Conservation (phyloP, 2,888 invertebrate species). For the Eupithecia subumbrata region DNA sequence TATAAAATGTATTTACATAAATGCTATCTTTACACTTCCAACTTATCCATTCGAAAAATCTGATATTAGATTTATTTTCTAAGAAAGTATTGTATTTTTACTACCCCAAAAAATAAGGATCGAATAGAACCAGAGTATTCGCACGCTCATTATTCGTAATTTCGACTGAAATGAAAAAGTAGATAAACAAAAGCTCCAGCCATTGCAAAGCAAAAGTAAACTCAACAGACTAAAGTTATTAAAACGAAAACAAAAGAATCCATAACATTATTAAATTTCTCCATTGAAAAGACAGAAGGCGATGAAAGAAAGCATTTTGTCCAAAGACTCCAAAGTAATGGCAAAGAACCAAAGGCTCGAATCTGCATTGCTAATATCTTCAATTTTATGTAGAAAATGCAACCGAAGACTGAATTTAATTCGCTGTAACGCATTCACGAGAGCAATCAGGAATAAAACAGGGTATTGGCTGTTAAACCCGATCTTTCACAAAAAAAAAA, state of each 20-base stretch:
- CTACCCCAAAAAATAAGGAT: background rate
- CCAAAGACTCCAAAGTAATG: constrained; percentile 63
- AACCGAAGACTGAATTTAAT: constrained; percentile 67
- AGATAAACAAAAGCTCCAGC: background rate
- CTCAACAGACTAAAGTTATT: constrained; percentile 12
- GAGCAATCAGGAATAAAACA: constrained; percentile 13
- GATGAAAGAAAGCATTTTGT: constrained; percentile 61
- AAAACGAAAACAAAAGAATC: constrained; percentile 33
- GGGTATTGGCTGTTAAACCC: background rate
- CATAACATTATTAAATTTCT: constrained; percentile 37
- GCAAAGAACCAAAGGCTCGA: constrained; percentile 52
- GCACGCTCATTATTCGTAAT: background rate
- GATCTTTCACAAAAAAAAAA: background rate
- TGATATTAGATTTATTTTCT: background rate
- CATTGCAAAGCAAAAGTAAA: constrained; percentile 2
- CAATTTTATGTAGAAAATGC: constrained; percentile 76
- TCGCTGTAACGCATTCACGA: constrained; percentile 59
- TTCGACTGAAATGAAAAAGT: background rate
- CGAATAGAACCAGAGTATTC: background rate
- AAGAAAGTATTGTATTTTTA: background rate
- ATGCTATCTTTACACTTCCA: background rate
- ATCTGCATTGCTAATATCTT: constrained; percentile 77
- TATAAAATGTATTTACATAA: background rate
- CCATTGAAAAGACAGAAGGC: constrained; percentile 56
- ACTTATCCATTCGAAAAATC: background rate